These are phyloP conservation scores for Oceanodroma leucorhoa DNA, from an alignment of 2,797 vertebrate genomes.

Conservation along the genomic window DNA sequence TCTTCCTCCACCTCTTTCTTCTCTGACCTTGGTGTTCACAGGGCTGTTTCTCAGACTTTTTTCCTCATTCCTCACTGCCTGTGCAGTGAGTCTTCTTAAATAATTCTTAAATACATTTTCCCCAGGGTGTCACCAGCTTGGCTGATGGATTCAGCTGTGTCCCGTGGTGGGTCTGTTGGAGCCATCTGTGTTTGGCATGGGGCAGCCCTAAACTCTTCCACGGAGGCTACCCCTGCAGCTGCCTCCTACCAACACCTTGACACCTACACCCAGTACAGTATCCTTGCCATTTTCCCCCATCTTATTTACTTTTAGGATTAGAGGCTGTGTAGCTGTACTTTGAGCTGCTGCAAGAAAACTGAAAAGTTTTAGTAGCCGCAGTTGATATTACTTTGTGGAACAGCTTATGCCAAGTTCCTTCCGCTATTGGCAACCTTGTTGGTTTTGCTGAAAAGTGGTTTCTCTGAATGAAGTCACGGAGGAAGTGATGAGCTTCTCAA, in stretches of 20 bases:
- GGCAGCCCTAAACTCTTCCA: not conserved
- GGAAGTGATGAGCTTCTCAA: not conserved
- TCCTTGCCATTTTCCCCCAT: not conserved
- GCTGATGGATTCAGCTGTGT: not conserved
- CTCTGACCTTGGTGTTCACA: not conserved
- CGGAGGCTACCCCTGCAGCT: not conserved
- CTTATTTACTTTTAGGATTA: not conserved
- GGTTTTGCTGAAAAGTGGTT: not conserved
- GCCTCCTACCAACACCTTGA: not conserved
- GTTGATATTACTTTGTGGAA: not conserved
- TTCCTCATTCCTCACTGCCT: not conserved
- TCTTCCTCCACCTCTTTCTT: not conserved
- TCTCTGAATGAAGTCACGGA: not conserved
- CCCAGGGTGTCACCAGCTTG: not conserved
- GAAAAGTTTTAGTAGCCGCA: not conserved
- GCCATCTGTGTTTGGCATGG: rapidly evolving
- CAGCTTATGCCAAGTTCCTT: not conserved
- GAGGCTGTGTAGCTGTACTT: not conserved
- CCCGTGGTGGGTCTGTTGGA: not conserved
- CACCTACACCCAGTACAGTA: not conserved
- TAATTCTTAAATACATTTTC: not conserved
- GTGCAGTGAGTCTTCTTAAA: not conserved
- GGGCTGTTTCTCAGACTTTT: not conserved
- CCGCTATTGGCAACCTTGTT: not conserved
- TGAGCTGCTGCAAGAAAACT: rapidly evolving